Percentiles rank a stretch among this genome's conserved stretches.
Conservation (phyloP, 2,888 invertebrate species). For the Meiosimyza platycephala region DNA sequence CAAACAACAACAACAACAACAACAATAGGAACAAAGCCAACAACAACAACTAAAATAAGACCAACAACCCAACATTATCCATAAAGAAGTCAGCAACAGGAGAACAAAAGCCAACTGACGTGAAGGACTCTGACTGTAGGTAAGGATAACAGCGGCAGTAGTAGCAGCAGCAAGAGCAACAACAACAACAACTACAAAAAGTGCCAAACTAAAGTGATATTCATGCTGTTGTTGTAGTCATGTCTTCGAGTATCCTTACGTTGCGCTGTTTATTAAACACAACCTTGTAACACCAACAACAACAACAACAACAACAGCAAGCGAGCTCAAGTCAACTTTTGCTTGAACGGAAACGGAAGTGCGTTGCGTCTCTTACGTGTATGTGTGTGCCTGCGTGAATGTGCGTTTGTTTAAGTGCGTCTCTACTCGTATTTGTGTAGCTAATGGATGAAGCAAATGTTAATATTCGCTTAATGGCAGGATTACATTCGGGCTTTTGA, state of each 20-base stretch:
- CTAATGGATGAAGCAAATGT: constrained; percentile 27
- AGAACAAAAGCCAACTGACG: constrained; percentile 6
- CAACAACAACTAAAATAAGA: neutral
- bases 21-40: constrained; percentile 12
- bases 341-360: neutral
- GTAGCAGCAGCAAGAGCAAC: neutral
- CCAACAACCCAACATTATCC: constrained; percentile 10
- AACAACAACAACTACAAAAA: constrained; percentile 10
- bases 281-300: constrained; percentile 1
- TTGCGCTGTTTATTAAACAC: constrained; percentile 29
- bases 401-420: neutral
- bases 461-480: constrained; percentile 26
- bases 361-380: neutral
- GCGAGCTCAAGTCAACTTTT: constrained; percentile 5
- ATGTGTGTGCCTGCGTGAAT: constrained; percentile 2
- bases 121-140: neutral
- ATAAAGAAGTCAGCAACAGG: neutral
- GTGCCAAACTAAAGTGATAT: constrained; percentile 20
- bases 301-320: neutral
- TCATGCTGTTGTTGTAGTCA: constrained; percentile 1
- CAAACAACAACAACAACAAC: neutral
- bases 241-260: constrained; percentile 16
- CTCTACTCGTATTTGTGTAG: constrained; percentile 18
- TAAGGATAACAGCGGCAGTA: neutral
- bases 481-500: constrained; percentile 9